Conservation (phyloP, 2,797 vertebrate species). For the Naso thynnoides region DNA sequence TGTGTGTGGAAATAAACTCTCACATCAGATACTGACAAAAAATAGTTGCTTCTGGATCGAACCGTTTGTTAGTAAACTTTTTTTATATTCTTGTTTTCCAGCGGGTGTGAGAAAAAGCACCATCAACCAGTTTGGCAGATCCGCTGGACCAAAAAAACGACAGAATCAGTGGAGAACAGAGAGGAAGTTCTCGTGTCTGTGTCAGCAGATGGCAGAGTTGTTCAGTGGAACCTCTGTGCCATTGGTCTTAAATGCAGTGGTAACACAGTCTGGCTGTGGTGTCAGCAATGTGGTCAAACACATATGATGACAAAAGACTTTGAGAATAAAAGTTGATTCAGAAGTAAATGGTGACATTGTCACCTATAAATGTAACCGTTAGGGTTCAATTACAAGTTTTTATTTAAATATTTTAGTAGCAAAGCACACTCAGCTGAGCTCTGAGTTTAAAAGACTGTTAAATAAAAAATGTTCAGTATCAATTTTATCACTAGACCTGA, state of each 20-base stretch:
- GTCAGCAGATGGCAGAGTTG: conserved; percentile 88
- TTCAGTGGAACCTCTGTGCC: conserved; percentile 86
- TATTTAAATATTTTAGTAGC: not conserved
- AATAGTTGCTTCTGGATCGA: not conserved
- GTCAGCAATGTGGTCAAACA: not conserved
- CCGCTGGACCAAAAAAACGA: conserved; percentile 86
- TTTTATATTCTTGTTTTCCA: conserved; percentile 48
- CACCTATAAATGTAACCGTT: not conserved
- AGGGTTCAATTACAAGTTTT: not conserved
- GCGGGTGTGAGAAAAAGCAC: conserved; percentile 84
- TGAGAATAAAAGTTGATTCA: not conserved
- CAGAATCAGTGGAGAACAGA: conserved; percentile 75
- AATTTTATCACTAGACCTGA: not conserved
- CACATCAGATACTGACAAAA: not conserved
- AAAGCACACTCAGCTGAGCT: not conserved
- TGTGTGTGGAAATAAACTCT: not conserved
- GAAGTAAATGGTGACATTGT: conserved; percentile 1
- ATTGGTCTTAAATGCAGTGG: conserved; percentile 85
- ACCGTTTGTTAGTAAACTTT: not conserved
- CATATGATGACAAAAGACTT: not conserved
- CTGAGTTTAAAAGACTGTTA: not conserved
- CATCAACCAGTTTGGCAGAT: conserved; percentile 88
- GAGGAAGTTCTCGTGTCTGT: conserved; percentile 87
- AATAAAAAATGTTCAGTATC: not conserved
- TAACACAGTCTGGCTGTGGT: conserved; percentile 58